These are phyloP conservation scores for Gymnothorax javanicus DNA, from an alignment of 2,797 vertebrate species.

Conservation along the genomic window DNA sequence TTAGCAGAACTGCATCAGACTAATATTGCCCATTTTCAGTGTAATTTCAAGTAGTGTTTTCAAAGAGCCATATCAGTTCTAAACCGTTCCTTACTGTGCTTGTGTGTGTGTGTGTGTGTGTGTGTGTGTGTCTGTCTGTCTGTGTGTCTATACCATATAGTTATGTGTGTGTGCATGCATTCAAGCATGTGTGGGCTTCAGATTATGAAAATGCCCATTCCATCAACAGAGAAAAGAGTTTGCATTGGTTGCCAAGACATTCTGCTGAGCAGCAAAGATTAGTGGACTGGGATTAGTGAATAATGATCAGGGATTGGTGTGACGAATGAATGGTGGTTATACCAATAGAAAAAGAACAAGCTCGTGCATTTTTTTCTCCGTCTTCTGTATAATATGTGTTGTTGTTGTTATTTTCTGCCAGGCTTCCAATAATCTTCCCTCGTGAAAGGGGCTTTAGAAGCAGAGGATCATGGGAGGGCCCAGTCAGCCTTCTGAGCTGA, in stretches of 20 bases:
- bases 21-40: background rate
- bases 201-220: background rate
- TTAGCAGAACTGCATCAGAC: background rate
- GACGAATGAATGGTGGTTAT: background rate
- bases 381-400: background rate
- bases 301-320: background rate
- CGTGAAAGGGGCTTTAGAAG: constrained; percentile 11
- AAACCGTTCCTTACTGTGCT: background rate
- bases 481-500: background rate
- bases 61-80: background rate
- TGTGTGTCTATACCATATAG: too few species aligned
- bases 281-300: background rate
- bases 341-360: background rate
- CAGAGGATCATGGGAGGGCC: background rate
- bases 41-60: background rate
- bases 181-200: background rate
- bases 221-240: background rate
- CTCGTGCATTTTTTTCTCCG: background rate
- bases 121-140: too few species aligned
- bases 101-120: background rate
- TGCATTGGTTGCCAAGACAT: background rate
- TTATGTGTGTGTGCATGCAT: too few species aligned
- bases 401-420: background rate
- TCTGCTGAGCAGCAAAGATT: background rate
- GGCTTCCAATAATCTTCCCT: constrained; percentile 3